Base-by-base conservation (phyloP, 2,888 invertebrate species). In the Himalopsyche tibetana region DNA sequence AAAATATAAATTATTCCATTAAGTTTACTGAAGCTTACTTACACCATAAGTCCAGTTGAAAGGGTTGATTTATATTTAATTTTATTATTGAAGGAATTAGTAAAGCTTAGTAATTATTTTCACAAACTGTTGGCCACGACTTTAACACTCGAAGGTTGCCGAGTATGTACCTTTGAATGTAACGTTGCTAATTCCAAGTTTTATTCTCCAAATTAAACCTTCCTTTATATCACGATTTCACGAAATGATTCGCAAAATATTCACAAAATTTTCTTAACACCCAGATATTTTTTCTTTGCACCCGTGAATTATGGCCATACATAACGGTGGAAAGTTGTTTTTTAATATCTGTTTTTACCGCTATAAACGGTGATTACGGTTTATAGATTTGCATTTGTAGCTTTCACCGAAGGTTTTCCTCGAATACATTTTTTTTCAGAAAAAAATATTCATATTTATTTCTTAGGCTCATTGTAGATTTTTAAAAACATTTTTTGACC, bases 241-340 rank as follows among this genome's bases (percentile, higher is more conserved):
- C 63, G 63, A 63, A 63, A 63, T 63, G 63, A 63, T 63, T 63
- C 63, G 63, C 63, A 63, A 63, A 63, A 63, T 19, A 63, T 63
- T 63, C 63, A 63, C 19, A n/a, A 63, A 28, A n/a, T 15, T n/a
- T 63, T 19, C 9, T 19, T 5, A 63, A 63, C 19, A 28, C 63
- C 8, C 51, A 51, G 63, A 63, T 19, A 63, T 19, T 63, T 63
- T 63, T 63, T 11, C 28, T 63, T 19, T 19, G 6, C 19, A 63
- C 6, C 63, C 28, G 63, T 63, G 63, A 63, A 63, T 63, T 19
- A 63, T 63, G 63, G 63, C 63, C 28, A 63, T 28, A 63, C 9
- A 19, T n/a, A 9, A 63, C 63, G 63, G 63, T 63, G 63, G 19
- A 11, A 63, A 63, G n/a, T 63, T 63, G 63, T 63, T 63, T 63